Percentiles rank a stretch among this genome's conserved stretches.
phyloP scores from a whole-genome alignment of 2,113 vertebrate genomes.

The Platycercus adscitus region DNA sequence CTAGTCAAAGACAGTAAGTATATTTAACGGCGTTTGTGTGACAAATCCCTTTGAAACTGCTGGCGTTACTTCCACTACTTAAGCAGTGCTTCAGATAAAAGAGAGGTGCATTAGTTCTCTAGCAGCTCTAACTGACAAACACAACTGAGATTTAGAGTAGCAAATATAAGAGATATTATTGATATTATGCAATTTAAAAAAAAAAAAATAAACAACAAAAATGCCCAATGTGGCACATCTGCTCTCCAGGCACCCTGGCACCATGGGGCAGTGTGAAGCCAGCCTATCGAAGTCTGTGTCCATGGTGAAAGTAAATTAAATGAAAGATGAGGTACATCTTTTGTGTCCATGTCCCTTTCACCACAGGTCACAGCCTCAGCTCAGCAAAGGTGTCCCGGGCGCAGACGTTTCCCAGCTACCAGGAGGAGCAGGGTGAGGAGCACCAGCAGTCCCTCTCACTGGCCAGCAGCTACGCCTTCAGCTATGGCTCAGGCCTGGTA shows the following conservation, averaged over 20 bases:
- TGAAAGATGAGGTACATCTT: neutral
- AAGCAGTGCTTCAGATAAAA: neutral
- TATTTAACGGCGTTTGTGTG: accelerated
- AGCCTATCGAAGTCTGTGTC: accelerated
- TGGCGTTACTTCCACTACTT: neutral
- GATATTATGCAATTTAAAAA: neutral
- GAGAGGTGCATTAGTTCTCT: neutral
- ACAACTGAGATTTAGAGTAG: neutral
- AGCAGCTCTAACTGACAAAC: neutral
- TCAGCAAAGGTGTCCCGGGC: slow-evolving; percentile 90
- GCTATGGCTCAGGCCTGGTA: slow-evolving; percentile 85
- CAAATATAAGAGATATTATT: neutral
- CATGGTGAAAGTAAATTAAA: neutral
- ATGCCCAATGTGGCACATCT: accelerated
- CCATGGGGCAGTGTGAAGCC: accelerated
- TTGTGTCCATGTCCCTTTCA: neutral
- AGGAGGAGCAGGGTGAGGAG: slow-evolving; percentile 82
- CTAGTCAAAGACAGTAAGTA: neutral
- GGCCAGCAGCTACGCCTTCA: slow-evolving; percentile 86
- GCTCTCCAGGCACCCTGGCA: neutral
- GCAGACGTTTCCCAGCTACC: slow-evolving; percentile 94
- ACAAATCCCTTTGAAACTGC: neutral
- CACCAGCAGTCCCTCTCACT: slow-evolving; percentile 84
- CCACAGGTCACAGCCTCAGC: slow-evolving; percentile 82
- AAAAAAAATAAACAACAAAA: neutral